phyloP scores from a whole-genome alignment of 1,140 invertebrate species.

The Galleria mellonella region DNA sequence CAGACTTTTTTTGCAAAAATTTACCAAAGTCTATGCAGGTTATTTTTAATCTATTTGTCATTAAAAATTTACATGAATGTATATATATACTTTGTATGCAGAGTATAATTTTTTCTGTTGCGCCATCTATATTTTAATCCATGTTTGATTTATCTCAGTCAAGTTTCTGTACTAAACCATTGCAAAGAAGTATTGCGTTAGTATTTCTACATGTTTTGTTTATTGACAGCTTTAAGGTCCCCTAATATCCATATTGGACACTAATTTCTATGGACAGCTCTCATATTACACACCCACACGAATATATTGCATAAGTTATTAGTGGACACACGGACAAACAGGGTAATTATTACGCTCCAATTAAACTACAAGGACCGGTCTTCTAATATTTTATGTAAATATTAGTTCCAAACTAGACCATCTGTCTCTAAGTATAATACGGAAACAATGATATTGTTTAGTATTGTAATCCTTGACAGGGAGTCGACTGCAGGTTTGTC shows the following conservation, averaged over 20 bases:
- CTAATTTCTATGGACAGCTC: slow-evolving; percentile 51
- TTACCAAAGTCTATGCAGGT: too few relatives aligned
- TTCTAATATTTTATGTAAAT: slow-evolving; percentile 33
- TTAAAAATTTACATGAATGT: too few relatives aligned
- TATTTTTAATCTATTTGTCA: too few relatives aligned
- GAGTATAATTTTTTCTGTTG: too few relatives aligned
- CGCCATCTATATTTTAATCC: too few relatives aligned
- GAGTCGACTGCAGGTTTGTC: too few relatives aligned
- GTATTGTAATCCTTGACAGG: too few relatives aligned
- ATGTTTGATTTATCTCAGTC: not conserved
- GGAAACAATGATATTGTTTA: slow-evolving; percentile 1
- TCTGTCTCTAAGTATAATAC: slow-evolving; percentile 11
- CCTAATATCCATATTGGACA: slow-evolving; percentile 29
- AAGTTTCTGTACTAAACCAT: not conserved
- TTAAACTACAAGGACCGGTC: slow-evolving; percentile 41
- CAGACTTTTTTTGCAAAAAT: too few relatives aligned
- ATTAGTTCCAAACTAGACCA: slow-evolving; percentile 25
- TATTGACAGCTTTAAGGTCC: slow-evolving; percentile 1
- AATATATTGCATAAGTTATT: slow-evolving; percentile 43
- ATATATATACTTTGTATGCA: too few relatives aligned
- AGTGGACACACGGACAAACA: slow-evolving; percentile 24
- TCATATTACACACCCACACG: slow-evolving; percentile 46
- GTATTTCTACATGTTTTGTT: not conserved
- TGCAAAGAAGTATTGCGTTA: not conserved
- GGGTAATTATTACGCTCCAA: slow-evolving; percentile 64